Evolutionary conservation across 2,797 vertebrate genomes (phyloP), one percentile per base, ranked within the genome.

Genomic region (Brotula barbata): DNA sequence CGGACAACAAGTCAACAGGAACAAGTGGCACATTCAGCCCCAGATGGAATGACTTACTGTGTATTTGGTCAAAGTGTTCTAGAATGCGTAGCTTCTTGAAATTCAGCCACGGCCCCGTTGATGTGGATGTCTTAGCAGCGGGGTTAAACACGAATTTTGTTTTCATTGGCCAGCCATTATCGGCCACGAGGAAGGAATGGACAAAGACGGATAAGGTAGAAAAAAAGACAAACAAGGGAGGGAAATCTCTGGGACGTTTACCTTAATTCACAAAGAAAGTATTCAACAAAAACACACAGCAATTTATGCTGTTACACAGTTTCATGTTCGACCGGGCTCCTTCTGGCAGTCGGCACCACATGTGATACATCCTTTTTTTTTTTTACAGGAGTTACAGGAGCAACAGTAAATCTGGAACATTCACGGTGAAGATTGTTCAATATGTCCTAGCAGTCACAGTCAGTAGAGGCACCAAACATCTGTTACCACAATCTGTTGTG

Each of bases 31-130:
- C 23, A 69, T 49, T 28, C 65, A 68, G 68, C 59, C 66, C 45
- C 42, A 76, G 68, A 78, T 82, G 81, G 81, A 78, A 77, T 28
- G 47, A 73, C 66, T 79, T 85, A 75, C n/a, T n/a, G n/a, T n/a
- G n/a, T 44, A 62, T 50, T 69, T 25, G n/a, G 20, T n/a, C 22
- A 36, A 14, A 6, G 31, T 13, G 53, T 59, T 50, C 69, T 73
- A 71, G 78, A 77, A 78, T 69, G 53, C 49, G 63, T 71, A 74
- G 77, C 71, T 78, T 84, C 78, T 79, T 64, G 54, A 77, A 76
- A 41, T 63, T 52, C 50, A 73, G 77, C 68, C 77, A 61, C 79
- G 77, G 51, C 67, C 40, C 1, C 52, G 58, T 75, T 87, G 55
- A 73, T 33, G 33, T 72, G 68, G 65, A 64, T 5, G 40, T 80